phyloP scores from a whole-genome alignment of 2,888 invertebrate species.

The Pyrgus malvae region DNA sequence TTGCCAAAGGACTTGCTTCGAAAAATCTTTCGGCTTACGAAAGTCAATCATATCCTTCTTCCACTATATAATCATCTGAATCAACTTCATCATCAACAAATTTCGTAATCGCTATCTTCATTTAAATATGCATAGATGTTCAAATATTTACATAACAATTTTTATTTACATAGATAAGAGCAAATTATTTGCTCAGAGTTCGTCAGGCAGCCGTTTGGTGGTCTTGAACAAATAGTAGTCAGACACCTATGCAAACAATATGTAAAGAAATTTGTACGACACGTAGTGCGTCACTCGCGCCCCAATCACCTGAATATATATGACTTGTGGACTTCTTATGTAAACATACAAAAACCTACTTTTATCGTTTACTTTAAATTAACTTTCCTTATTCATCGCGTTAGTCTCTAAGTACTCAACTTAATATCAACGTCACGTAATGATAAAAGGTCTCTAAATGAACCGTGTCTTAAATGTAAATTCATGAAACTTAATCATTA shows the following conservation, averaged over 20 bases:
- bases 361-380: background rate
- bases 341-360: background rate
- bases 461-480: no score
- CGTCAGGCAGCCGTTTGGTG: background rate
- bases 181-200: conserved; percentile 13
- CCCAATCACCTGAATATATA: conserved; percentile 4
- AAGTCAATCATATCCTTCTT: no score
- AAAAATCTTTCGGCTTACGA: no score
- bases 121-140: background rate
- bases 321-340: background rate
- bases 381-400: background rate
- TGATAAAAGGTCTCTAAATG: no score
- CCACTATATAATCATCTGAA: no score
- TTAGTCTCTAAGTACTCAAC: background rate
- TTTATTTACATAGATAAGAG: conserved; percentile 14
- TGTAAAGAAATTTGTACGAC: conserved; percentile 5
- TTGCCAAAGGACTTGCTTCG: no score
- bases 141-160: conserved; percentile 12
- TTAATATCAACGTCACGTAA: no score
- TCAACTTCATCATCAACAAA: background rate
- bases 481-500: no score
- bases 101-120: background rate
- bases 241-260: conserved; percentile 18
- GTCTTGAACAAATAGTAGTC: conserved; percentile 5
- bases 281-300: conserved; percentile 10